Evolutionary conservation across 2,888 invertebrate species (phyloP), one percentile per base, ranked within the genome.

Genomic region (Tenthredo livida): DNA sequence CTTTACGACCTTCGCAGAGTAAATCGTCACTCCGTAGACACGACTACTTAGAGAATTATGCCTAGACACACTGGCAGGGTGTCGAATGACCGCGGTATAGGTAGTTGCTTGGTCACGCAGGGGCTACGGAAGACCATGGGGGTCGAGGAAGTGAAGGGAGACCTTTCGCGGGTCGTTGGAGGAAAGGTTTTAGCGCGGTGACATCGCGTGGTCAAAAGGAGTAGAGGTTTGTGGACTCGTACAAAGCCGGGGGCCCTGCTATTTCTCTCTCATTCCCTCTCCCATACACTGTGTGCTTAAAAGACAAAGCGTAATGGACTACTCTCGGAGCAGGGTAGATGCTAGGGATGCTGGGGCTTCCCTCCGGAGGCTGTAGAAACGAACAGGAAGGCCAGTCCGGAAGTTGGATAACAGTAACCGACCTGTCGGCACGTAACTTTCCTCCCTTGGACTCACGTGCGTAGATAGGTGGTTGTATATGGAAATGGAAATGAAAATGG

Each of bases 231-330:
- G 61, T 21, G 61, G 61, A 80, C 58, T 80, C 37, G 78, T 80
- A 40, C 78, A 80, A 80, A 80, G 78, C 78, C 33, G 33, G 25
- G 25, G 29, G 29, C 40, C 33, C 33, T 33, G 6, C 4, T 33
- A 29, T 33, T 25, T 67, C 67, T 67, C 17, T 73, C 73, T 43
- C 73, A 40, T 40, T 40, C 73, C 47, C 47, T 47, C 80, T 67
- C 37, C 43, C 77, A 10, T 25, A 43, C 10, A 25, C 12, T 21
- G n/a, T 47, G 61, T 80, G 61, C 80, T 61, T 33, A 21, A 83
- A 83, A 83, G 83, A 83, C 83, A 83, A 83, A 83, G 83, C 83
- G 43, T 83, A 83, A 83, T 83, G 83, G 83, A 83, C 83, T 83
- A 65, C 47, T 67, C 83, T 83, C 67, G 47, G 67, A 37, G 82